Conservation (phyloP, 2,888 invertebrate genomes). For the Agonum fuliginosum region DNA sequence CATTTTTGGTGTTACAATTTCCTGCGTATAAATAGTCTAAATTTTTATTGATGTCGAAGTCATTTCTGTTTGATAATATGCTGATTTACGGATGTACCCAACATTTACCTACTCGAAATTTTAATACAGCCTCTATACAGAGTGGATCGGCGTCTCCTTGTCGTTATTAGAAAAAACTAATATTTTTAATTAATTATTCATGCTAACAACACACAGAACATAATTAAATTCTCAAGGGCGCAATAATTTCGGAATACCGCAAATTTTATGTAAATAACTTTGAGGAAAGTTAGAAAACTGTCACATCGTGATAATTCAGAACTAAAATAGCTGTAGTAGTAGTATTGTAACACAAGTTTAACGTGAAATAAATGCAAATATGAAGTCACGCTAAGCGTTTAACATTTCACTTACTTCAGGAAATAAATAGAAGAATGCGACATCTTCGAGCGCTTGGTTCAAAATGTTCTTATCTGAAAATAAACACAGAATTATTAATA, state of each 20-base stretch:
- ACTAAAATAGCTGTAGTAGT: neutral
- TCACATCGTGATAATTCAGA: slow-evolving; percentile 8
- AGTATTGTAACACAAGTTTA: slow-evolving; percentile 7
- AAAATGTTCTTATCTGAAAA: slow-evolving; percentile 82
- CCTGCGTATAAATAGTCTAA: too few species aligned
- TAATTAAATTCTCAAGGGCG: neutral
- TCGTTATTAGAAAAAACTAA: too few species aligned
- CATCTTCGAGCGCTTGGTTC: slow-evolving; percentile 79
- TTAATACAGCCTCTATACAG: too few species aligned
- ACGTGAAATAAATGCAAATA: slow-evolving; percentile 20
- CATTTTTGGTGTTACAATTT: too few species aligned
- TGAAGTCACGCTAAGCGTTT: slow-evolving; percentile 43
- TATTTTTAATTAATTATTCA: too few species aligned
- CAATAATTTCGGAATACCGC: neutral
- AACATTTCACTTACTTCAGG: slow-evolving; percentile 73
- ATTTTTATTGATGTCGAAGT: too few species aligned
- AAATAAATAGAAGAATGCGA: slow-evolving; percentile 77
- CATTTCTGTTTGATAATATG: too few species aligned
- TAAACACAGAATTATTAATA: too few species aligned
- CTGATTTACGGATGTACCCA: too few species aligned
- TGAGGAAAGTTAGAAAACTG: neutral
- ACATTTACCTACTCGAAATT: too few species aligned
- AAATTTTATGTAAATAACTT: slow-evolving; percentile 14
- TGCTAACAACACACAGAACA: neutral
- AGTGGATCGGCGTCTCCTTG: too few species aligned